phyloP scores from a whole-genome alignment of 2,797 vertebrate genomes.

The Cetoscarus ocellatus region DNA sequence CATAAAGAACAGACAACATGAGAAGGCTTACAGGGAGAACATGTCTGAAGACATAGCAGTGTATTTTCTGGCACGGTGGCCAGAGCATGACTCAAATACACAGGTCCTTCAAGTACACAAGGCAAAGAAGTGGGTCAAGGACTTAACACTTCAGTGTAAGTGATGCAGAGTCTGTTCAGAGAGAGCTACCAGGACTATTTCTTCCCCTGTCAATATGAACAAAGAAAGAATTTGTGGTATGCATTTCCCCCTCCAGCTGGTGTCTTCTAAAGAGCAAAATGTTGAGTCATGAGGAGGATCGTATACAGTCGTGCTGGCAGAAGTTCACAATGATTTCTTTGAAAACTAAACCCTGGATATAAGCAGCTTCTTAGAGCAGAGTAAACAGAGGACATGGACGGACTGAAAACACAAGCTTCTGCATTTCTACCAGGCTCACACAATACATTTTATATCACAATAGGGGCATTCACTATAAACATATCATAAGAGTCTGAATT shows the following conservation, averaged over 20 bases:
- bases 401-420: constrained; percentile 12
- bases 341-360: constrained; percentile 48
- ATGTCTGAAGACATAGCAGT: constrained; percentile 5
- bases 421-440: constrained; percentile 2
- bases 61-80: constrained; percentile 17
- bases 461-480: no score
- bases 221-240: constrained; percentile 30
- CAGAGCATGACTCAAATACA: constrained; percentile 30
- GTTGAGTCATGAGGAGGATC: constrained; percentile 35
- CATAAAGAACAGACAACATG: constrained; percentile 5
- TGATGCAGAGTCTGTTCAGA: constrained; percentile 44
- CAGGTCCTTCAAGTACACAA: constrained; percentile 52
- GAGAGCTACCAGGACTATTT: constrained; percentile 45
- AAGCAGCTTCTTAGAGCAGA: constrained; percentile 17
- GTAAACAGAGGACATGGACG: constrained; percentile 19
- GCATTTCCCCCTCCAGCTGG: background rate
- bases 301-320: constrained; percentile 53
- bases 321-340: constrained; percentile 43
- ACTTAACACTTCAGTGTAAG: constrained; percentile 55
- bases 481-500: no score
- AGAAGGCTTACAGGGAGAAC: background rate
- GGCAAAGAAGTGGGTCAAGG: constrained; percentile 76
- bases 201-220: constrained; percentile 44
- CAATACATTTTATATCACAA: no score
- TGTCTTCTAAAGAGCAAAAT: constrained; percentile 15